Base-by-base conservation (phyloP, 2,797 vertebrate species). In the Macroramphosus scolopax region DNA sequence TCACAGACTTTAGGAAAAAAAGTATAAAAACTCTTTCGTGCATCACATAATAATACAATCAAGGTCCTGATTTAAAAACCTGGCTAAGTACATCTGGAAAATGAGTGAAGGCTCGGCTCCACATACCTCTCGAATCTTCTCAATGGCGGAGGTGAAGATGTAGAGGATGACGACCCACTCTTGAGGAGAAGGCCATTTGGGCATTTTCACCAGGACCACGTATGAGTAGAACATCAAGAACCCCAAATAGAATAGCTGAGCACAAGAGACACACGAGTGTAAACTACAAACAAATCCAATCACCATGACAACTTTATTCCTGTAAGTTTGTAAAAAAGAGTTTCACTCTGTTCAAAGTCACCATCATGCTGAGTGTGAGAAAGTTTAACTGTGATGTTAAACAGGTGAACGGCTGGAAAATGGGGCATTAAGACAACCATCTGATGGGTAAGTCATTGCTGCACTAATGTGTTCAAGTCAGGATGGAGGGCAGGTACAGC, bases 141-240 rank as follows among this genome's bases (percentile, higher is more conserved):
- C 97, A 59, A 99, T 88, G 22, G 94, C 97, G 14, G 93, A 93
- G 3, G 95, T 95, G 77, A 99, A 98, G 80, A 99, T 98, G 81
- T 95, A 99, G 54, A 95, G 88, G 84, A 98, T 99, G 77, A 99
- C 96, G 75, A 95, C 86, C 97, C 97, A 99, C 67, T 99, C 97
- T 77, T 97, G 94, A 80, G 87, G 81, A 8, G 94, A 94, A 1
- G 97, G 97, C 28, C 83, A 75, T 0, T 20, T 13, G 6, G 89
- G 86, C 94, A 99, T 95, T 85, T 88, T 91, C 58, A 99, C 97
- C 86, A 99, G 89, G 61, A 99, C 95, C 60, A 98, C 95, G 52
- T 91, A 99, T 0, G 97, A 95, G 84, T 97, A 99, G 56, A 97
- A 85, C 95, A 99, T 98, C 80, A 99, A 88, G 83, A 96, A 99